Evolutionary conservation across 2,888 invertebrate genomes (phyloP).

Genomic region (Euproctis similis): DNA sequence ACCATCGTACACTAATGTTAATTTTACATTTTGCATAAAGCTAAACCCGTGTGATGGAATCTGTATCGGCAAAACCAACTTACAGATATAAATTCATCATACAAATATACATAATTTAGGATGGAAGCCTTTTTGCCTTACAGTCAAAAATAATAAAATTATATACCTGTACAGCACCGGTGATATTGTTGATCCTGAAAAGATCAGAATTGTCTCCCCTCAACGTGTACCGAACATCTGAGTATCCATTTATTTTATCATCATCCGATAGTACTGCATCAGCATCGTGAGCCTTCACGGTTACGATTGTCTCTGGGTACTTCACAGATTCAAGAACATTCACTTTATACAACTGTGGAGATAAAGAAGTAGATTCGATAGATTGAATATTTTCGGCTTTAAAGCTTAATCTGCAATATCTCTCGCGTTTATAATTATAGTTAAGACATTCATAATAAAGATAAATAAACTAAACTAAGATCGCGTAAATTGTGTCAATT

Average conservation of each 20-base stretch:
- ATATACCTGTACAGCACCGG: conserved; percentile 82
- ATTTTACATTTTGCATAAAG: no score
- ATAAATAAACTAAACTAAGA: no score
- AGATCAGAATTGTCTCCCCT: conserved; percentile 83
- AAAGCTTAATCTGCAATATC: no score
- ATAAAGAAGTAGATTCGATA: neutral
- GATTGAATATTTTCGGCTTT: neutral
- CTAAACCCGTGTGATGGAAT: no score
- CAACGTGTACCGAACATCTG: conserved; percentile 81
- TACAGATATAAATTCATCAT: no score
- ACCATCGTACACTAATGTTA: no score
- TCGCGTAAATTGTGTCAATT: no score
- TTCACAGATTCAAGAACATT: conserved; percentile 82
- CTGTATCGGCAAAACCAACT: no score
- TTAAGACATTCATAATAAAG: neutral
- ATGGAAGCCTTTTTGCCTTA: no score
- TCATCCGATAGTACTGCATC: conserved; percentile 78
- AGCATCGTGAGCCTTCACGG: conserved; percentile 82
- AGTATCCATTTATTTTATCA: conserved; percentile 78
- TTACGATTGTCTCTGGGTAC: conserved; percentile 79
- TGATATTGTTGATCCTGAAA: conserved; percentile 81
- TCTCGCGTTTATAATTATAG: no score
- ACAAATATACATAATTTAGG: no score
- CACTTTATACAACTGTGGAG: conserved; percentile 77
- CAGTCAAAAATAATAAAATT: no score